Evolutionary conservation across 2,113 vertebrate genomes (phyloP).

Genomic region (Anser cygnoides): DNA sequence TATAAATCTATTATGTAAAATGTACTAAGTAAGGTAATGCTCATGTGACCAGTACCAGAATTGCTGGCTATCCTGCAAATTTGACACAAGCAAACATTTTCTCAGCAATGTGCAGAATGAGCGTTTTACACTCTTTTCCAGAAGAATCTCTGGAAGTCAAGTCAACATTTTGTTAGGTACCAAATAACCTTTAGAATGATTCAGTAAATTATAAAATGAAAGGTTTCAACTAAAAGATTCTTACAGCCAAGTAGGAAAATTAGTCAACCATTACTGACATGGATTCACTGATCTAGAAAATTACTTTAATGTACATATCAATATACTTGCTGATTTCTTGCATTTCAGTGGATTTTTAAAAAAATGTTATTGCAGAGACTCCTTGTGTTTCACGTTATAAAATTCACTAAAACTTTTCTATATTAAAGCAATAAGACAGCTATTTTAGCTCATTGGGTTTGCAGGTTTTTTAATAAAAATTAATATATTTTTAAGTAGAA

Average conservation of each 20-base stretch:
- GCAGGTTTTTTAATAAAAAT: not conserved
- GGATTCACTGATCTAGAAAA: conserved; percentile 78
- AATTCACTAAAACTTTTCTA: not conserved
- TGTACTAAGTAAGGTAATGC: not conserved
- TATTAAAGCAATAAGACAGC: not conserved
- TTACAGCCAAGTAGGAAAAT: conserved; percentile 49
- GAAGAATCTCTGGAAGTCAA: not conserved
- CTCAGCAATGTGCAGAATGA: not conserved
- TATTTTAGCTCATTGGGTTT: not conserved
- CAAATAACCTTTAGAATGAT: conserved; percentile 72
- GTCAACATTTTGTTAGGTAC: conserved; percentile 55
- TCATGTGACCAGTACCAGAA: not conserved
- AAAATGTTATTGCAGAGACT: not conserved
- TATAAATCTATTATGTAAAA: not conserved
- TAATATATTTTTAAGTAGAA: not conserved
- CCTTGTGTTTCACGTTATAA: not conserved
- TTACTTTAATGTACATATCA: conserved; percentile 77
- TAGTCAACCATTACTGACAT: conserved; percentile 60
- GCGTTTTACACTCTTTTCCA: conserved; percentile 3
- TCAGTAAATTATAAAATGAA: conserved; percentile 67
- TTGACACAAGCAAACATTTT: not conserved
- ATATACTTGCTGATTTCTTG: conserved; percentile 72
- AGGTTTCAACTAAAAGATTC: conserved; percentile 63
- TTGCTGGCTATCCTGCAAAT: not conserved
- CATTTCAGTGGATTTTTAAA: conserved; percentile 51